Evolutionary conservation across 2,797 vertebrate species (phyloP), one percentile per base, ranked within the genome.

Genomic region (Antennarius maculatus): DNA sequence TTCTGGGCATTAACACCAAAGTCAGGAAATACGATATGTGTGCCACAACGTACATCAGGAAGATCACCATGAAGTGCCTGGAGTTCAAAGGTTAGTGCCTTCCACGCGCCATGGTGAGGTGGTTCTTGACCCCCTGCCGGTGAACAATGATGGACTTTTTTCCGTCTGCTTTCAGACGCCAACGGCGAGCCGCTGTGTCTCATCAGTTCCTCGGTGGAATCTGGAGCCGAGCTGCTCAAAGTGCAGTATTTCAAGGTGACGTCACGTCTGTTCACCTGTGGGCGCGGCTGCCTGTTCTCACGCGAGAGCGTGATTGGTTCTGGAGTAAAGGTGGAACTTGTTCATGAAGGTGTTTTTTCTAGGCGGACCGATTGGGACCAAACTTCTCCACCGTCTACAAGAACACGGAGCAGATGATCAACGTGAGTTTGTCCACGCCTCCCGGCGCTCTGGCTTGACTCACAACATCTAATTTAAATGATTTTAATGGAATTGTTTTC

Each of bases 211-310:
- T 95, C 94, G 2, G 93, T 92, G 61, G 82, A 92, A 15, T 90
- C 94, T 17, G 94, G 92, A 59, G 86, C 94, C 9, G 95, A 95
- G 18, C 95, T 99, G 62, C 92, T 99, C 61, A 96, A 96, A 94
- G 95, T 98, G 84, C 91, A 96, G 61, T 95, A 96, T 54, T 88
- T 92, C 74, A 97, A 96, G 95, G 97, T 99, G 61, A 79, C 4
- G 12, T 66, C 45, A 10, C 3, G 10, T 8, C 0, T 48, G 37
- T 2, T 18, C 2, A 51, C 3, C 43, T 45, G 53, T 9, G 51
- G 39, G 62, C 7, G 5, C 7, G 2, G 14, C 28, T 14, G n/a
- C 42, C 7, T 47, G 15, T 16, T 14, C 0, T n/a, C 6, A 16
- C 3, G 11, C 42, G 7, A 49, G 8, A 39, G 17, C 13, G 5